These are phyloP conservation scores for Ochropleura leucogaster DNA, from an alignment of 2,888 invertebrate species.

Conservation along the genomic window DNA sequence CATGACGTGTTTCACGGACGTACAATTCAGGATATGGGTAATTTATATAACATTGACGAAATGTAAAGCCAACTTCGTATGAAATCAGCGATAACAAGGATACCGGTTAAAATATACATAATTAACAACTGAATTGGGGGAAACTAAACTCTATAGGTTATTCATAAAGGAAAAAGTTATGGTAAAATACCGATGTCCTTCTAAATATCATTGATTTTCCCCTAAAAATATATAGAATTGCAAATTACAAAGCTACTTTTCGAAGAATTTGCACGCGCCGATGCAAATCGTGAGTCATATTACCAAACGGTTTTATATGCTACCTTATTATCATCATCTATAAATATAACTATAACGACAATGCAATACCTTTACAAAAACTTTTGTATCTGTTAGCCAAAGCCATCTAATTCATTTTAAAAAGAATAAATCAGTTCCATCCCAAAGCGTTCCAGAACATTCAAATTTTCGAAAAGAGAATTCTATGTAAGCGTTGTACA, in stretches of 20 bases:
- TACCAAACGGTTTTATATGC: conserved; percentile 69
- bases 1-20: conserved; percentile 12
- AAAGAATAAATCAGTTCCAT: conserved; percentile 14
- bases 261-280: conserved; percentile 57
- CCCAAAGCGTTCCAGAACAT: conserved; percentile 37
- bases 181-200: conserved; percentile 31
- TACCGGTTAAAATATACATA: conserved; percentile 7
- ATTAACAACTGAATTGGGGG: background rate
- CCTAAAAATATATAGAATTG: conserved; percentile 19
- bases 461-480: conserved; percentile 56
- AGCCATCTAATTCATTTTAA: conserved; percentile 20
- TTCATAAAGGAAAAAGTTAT: conserved; percentile 23
- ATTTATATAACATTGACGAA: conserved; percentile 39
- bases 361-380: conserved; percentile 43
- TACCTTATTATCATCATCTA: conserved; percentile 75
- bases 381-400: conserved; percentile 30
- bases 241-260: conserved; percentile 48
- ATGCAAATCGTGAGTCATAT: conserved; percentile 76
- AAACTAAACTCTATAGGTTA: conserved; percentile 7
- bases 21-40: conserved; percentile 24
- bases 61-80: conserved; percentile 24
- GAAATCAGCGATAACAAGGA: conserved; percentile 5
- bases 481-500: conserved; percentile 71
- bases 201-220: conserved; percentile 24
- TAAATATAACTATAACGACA: conserved; percentile 71